Evolutionary conservation across 2,888 invertebrate genomes (phyloP).

Genomic region (Cephalotes varians): DNA sequence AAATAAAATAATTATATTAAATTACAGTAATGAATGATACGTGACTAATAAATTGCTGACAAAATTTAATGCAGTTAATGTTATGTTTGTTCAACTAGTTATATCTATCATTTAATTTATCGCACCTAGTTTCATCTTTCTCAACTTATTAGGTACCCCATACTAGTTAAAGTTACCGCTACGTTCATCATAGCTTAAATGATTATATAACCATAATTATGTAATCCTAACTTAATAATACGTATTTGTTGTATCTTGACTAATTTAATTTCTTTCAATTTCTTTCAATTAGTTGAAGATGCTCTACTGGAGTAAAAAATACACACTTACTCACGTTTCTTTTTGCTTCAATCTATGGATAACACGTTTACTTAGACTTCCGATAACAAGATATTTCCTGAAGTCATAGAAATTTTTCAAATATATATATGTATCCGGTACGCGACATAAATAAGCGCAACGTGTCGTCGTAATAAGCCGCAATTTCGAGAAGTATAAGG

Average conservation of each 20-base stretch:
- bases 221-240: not conserved
- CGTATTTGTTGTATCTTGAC: not conserved
- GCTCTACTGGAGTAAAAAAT: not conserved
- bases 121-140: not conserved
- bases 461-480: conserved; percentile 29
- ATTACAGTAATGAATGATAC: not conserved
- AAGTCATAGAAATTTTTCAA: not conserved
- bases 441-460: conserved; percentile 2
- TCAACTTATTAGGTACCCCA: not conserved
- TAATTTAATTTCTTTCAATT: conserved; percentile 6
- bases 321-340: not conserved
- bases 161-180: not conserved
- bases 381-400: not conserved
- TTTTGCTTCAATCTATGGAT: not conserved
- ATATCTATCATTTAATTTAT: not conserved
- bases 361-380: not conserved
- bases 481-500: conserved; percentile 37
- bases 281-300: not conserved
- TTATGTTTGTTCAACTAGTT: not conserved
- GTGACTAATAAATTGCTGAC: not conserved
- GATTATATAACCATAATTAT: not conserved
- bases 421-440: not conserved
- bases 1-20: conserved; percentile 5
- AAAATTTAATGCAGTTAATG: not conserved
- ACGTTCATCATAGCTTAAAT: not conserved